Evolutionary conservation across 2,888 invertebrate species (phyloP), one percentile per base, ranked within the genome.

Genomic region (Orthosia incerta): DNA sequence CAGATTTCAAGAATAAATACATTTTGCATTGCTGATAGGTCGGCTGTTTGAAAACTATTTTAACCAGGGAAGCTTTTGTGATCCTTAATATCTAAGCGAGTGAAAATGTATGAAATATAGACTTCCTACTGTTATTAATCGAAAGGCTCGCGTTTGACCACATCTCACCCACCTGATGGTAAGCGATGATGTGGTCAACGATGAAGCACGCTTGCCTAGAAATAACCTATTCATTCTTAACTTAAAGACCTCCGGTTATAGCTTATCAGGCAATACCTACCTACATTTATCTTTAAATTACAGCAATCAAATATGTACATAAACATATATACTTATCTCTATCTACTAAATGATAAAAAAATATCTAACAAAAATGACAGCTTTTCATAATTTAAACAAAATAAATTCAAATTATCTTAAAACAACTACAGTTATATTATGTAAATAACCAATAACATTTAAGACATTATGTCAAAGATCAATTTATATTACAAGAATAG

Each of bases 1-100:
- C 53, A 82, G 56, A 77, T 78, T 68, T 60, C 56, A 57, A 50
- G 20, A 82, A 77, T 79, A 82, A 39, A 20, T 56, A 5, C 0
- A 12, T 45, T 50, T 23, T 64, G 64, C 60, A 66, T 63, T 26
- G 45, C 26, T 13, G 20, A 53, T 53, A 4, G 20, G 12, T 53
- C 5, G 39, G 15, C 31, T 7, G 20, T 1, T 12, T 76, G 5
- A 3, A 26, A 16, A 53, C 23, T 55, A 48, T 75, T 67, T 55
- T 45, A 23, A 46, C 4, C 18, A 23, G 12, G 0, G 13, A 13
- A 23, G 13, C 20, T 20, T 9, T 76, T 18, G 7, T n/a, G n/a
- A 9, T 7, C 1, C 4, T 11, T 20, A 20, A 2, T 18, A n/a
- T 50, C 18, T 2, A 50, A 16, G n/a, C 18, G 1, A 39, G 39